Percentiles rank a stretch among this genome's conserved stretches.
Conservation (phyloP, 1,140 invertebrate genomes). For the Bombus balteatus region DNA sequence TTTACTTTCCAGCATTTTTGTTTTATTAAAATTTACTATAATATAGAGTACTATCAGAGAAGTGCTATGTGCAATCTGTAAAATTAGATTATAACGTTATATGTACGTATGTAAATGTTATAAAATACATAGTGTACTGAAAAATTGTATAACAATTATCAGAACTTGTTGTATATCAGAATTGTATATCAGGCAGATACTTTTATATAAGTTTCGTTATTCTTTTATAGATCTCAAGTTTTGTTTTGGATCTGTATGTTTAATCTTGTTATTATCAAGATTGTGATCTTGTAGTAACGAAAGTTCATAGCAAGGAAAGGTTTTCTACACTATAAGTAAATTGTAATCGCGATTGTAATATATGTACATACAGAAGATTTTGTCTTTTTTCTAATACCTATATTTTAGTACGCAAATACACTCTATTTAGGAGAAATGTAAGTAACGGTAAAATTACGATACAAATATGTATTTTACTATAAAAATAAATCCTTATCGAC, state of each 20-base stretch:
- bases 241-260: neutral
- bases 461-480: neutral
- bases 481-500: constrained; percentile 14
- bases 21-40: neutral
- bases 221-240: neutral
- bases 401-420: neutral
- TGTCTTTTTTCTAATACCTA: neutral
- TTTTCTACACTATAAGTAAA: neutral
- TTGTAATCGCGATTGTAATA: neutral
- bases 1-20: neutral
- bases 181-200: neutral
- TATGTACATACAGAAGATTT: neutral
- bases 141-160: neutral
- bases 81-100: neutral
- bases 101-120: neutral
- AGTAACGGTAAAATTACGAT: constrained; percentile 17
- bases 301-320: neutral
- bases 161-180: no score
- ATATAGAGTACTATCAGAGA: neutral
- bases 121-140: neutral
- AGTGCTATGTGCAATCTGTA: neutral
- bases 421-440: constrained; percentile 27
- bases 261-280: constrained; percentile 13
- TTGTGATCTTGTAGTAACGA: neutral
- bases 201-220: neutral